A percentile compares a stretch with the other conserved stretches of the same genome.
These are phyloP conservation scores for Semnopithecus entellus DNA, from an alignment of 2,113 vertebrate genomes.

Conservation along the genomic window DNA sequence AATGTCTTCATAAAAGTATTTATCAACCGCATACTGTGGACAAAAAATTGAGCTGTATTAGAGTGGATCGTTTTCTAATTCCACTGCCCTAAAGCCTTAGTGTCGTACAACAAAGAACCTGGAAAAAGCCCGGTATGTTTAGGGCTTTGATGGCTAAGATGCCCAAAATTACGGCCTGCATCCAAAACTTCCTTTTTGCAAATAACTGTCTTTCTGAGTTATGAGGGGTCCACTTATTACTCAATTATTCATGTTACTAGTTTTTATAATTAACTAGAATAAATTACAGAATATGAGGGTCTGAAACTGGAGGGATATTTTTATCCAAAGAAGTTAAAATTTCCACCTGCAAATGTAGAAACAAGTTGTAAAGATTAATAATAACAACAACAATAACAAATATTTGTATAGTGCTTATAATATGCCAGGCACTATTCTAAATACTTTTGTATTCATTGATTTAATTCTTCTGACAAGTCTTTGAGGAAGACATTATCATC, in stretches of 20 bases:
- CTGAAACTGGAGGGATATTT: not conserved
- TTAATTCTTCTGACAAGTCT: not conserved
- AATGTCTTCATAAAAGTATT: not conserved
- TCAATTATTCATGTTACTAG: not conserved
- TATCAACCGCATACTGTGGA: not conserved
- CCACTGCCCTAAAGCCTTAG: not conserved
- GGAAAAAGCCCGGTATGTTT: not conserved
- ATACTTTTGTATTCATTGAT: not conserved
- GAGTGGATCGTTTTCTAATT: not conserved
- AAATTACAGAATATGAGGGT: not conserved
- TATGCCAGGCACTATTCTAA: not conserved
- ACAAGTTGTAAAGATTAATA: not conserved
- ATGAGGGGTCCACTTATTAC: not conserved
- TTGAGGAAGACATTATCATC: not conserved
- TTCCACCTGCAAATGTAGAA: not conserved
- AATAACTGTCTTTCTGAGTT: not conserved
- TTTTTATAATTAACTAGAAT: not conserved
- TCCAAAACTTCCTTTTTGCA: not conserved
- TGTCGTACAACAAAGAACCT: not conserved
- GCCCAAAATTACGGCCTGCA: not conserved
- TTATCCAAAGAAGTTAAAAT: not conserved
- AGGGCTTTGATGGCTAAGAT: not conserved
- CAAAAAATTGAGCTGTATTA: not conserved
- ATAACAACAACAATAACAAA: not conserved
- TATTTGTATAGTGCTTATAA: rapidly evolving